A percentile compares a stretch with the other conserved stretches of the same genome.
These are phyloP conservation scores for Propithecus perrieri DNA, from an alignment of 2,797 vertebrate species.

Conservation along the genomic window DNA sequence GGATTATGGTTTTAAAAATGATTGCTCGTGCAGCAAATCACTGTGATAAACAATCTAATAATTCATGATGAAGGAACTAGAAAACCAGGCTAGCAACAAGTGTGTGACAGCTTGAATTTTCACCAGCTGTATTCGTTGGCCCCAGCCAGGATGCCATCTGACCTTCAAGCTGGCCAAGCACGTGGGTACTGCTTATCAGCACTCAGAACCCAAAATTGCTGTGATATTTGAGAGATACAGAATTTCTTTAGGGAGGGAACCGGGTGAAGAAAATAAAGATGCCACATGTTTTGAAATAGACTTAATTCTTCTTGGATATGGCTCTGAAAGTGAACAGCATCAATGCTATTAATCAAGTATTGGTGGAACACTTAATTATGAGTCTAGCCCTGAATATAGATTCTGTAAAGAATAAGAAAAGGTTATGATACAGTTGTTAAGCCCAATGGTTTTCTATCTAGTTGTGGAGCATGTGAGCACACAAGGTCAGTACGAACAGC, in stretches of 20 bases:
- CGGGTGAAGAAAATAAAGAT: neutral
- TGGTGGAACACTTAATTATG: neutral
- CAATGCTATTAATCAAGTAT: neutral
- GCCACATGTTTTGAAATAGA: neutral
- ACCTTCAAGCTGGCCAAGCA: conserved; percentile 51
- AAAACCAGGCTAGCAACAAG: conserved; percentile 51
- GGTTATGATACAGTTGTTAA: neutral
- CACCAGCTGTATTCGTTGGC: conserved; percentile 49
- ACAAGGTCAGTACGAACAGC: accelerated
- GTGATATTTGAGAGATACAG: conserved; percentile 14
- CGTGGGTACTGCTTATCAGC: conserved; percentile 17
- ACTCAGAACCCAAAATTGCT: neutral
- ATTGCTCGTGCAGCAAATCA: conserved; percentile 9
- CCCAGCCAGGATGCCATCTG: conserved; percentile 47
- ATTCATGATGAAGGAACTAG: conserved; percentile 49
- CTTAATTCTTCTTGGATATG: neutral
- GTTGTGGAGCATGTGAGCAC: neutral
- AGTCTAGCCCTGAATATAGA: neutral
- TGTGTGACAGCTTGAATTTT: conserved; percentile 22
- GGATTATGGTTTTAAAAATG: conserved; percentile 57
- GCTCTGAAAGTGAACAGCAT: neutral
- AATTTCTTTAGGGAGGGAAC: neutral
- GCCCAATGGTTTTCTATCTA: neutral
- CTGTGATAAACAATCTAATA: conserved; percentile 59
- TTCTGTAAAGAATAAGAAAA: neutral